Base-by-base conservation (phyloP, 2,797 vertebrate genomes). In the Myiotriccus ornatus region DNA sequence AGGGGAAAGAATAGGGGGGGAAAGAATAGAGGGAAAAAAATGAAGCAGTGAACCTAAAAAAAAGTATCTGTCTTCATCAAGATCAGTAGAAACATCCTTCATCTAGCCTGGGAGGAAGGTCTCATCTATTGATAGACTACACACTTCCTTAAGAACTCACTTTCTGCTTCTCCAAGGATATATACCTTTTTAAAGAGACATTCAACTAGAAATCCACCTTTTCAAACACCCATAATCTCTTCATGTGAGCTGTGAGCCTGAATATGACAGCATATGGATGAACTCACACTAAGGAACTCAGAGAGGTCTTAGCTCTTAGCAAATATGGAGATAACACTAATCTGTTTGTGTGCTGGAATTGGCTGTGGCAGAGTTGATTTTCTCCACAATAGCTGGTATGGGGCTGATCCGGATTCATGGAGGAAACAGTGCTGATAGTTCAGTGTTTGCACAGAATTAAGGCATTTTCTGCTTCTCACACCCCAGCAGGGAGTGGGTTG, bases 181-280 rank as follows among this genome's bases (percentile, higher is more conserved):
- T 6, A 64, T 34, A 16, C 16, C 22, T 47, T 89, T 43, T 60
- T 6, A 18, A 62, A 70, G 69, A 87, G 19, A 21, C 5, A 22
- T 27, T 50, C 37, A 65, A 22, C 27, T 34, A 55, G 56, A 94
- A 84, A 81, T 52, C 49, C 27, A 73, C 14, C 16, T 67, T 84
- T n/a, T 34, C 55, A 67, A 73, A 59, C 24, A 56, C 10, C 24
- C 18, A 15, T 28, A 32, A 30, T 35, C 34, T 63, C 18, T 32
- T 57, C 0, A 0, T 15, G 30, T 47, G 56, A 52, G n/a, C 34
- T 43, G 21, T 34, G 37, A 84, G 24, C 37, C 19, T 4, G 4
- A 89, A 11, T 28, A 62, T 10, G 12, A 53, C 1, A 71, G 15
- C 5, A 9, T 10, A 78, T 1, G 4, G 28, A 43, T 52, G 4